These are phyloP conservation scores for Leptopilina boulardi DNA, from an alignment of 1,140 invertebrate genomes.

Conservation along the genomic window DNA sequence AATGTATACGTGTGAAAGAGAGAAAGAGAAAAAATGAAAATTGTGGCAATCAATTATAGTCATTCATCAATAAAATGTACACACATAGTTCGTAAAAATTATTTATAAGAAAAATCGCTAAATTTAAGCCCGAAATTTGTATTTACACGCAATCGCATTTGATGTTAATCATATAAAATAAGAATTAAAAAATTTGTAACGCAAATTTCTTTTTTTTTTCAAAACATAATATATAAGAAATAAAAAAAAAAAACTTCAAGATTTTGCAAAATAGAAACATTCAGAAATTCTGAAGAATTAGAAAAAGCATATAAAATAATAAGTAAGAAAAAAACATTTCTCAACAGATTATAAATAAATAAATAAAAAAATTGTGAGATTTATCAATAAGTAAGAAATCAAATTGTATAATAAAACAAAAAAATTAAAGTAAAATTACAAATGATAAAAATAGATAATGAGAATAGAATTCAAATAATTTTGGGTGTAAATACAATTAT, in stretches of 20 bases:
- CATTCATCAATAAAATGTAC: constrained; percentile 67
- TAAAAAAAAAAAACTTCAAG: too few species aligned
- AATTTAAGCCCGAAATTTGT: constrained; percentile 35
- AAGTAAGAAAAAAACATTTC: too few species aligned
- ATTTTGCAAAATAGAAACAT: too few species aligned
- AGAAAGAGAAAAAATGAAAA: constrained; percentile 41
- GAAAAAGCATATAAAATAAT: too few species aligned
- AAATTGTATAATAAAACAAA: neutral
- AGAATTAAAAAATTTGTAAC: too few species aligned
- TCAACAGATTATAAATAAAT: too few species aligned
- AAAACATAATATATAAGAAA: too few species aligned
- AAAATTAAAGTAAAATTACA: too few species aligned
- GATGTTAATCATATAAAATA: constrained; percentile 45
- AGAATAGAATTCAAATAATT: neutral
- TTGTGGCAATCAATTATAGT: constrained; percentile 62
- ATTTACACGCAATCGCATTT: constrained; percentile 50
- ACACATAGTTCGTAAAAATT: constrained; percentile 63
- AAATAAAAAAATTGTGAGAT: too few species aligned
- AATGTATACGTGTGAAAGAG: neutral
- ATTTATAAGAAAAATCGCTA: constrained; percentile 57
- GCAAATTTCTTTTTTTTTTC: too few species aligned
- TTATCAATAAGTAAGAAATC: neutral
- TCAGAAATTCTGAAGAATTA: too few species aligned
- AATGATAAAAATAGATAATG: too few species aligned
- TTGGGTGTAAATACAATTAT: constrained; percentile 36